Conservation (phyloP, 1,140 invertebrate genomes). For the Ceratosolen fusciceps region DNA sequence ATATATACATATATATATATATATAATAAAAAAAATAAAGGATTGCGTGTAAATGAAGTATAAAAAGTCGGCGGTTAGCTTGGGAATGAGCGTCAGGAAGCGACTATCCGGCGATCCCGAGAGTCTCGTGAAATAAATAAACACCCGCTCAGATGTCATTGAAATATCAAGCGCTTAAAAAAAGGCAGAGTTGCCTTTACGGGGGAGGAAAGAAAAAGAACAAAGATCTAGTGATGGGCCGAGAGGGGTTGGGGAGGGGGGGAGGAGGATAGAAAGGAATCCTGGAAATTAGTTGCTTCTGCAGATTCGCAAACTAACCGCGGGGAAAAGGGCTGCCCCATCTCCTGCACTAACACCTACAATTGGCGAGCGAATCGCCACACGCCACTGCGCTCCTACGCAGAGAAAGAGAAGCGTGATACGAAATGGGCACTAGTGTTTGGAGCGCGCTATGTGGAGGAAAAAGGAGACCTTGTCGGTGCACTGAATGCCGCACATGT, state of each 20-base stretch:
- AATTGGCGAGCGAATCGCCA: too few species aligned
- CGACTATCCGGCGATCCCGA: neutral
- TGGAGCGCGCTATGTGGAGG: slow-evolving; percentile 87
- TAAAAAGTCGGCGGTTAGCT: neutral
- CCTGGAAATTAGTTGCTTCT: neutral
- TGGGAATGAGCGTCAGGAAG: neutral
- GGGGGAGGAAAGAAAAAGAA: neutral
- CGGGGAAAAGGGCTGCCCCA: neutral
- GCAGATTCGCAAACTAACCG: neutral
- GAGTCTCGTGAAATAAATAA: neutral
- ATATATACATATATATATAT: too few species aligned
- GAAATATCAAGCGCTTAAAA: neutral
- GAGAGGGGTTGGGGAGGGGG: too few species aligned
- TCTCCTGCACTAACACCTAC: neutral
- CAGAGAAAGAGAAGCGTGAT: too few species aligned
- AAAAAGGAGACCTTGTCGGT: slow-evolving; percentile 90
- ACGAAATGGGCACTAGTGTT: slow-evolving; percentile 75
- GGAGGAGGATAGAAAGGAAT: neutral
- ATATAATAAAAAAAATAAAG: too few species aligned
- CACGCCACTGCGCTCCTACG: too few species aligned
- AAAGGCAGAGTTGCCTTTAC: neutral
- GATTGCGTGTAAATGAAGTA: slow-evolving; percentile 1
- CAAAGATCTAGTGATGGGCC: neutral
- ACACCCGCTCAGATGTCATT: neutral
- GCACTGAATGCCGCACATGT: slow-evolving; percentile 90